These are phyloP conservation scores for Amphipoea oculea DNA, from an alignment of 2,888 invertebrate genomes.

Conservation along the genomic window DNA sequence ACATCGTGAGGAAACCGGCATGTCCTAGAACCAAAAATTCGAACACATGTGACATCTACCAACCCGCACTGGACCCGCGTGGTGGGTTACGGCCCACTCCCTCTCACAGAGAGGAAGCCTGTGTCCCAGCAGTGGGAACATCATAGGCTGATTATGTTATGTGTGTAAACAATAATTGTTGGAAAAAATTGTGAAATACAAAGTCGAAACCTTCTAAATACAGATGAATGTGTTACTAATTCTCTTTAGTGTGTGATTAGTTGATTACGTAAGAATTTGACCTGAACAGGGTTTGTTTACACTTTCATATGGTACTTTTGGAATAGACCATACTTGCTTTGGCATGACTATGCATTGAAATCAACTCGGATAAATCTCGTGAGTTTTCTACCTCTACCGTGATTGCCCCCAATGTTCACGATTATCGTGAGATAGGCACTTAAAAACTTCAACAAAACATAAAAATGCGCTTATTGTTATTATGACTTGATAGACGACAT, in stretches of 20 bases:
- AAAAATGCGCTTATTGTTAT: neutral
- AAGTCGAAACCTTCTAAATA: neutral
- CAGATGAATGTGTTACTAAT: neutral
- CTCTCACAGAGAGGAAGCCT: too few species aligned
- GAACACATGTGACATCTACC: too few species aligned
- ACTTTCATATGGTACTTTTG: neutral
- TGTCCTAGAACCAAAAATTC: too few species aligned
- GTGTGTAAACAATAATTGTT: neutral
- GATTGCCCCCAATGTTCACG: neutral
- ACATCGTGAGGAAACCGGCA: too few species aligned
- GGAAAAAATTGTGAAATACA: neutral
- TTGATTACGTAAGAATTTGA: neutral
- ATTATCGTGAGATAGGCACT: neutral
- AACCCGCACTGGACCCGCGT: too few species aligned
- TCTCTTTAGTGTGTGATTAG: neutral
- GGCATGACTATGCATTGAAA: neutral
- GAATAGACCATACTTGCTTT: neutral
- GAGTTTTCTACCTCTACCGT: neutral
- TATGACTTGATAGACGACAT: slow-evolving; percentile 14
- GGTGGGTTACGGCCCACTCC: too few species aligned
- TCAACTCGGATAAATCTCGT: neutral
- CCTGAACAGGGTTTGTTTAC: neutral
- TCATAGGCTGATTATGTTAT: too few species aligned
- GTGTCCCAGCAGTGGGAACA: too few species aligned
- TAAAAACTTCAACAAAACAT: neutral